Evolutionary conservation across 2,113 vertebrate species (phyloP).

Genomic region (Cyrtonyx montezumae): DNA sequence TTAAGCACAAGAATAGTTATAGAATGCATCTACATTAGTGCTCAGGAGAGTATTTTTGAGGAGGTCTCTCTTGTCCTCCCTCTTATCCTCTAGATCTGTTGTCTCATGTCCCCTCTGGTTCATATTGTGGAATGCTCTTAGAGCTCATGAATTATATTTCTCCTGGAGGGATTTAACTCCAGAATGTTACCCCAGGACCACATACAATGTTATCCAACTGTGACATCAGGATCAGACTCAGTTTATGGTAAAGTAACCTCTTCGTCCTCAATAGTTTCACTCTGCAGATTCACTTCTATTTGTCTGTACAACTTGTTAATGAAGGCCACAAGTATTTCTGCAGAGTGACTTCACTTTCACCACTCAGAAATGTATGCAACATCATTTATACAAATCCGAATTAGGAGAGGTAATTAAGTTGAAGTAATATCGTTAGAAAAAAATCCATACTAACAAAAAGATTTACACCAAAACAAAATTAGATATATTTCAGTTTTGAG

Average conservation of each 20-base stretch:
- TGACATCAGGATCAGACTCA: not conserved
- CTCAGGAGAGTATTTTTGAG: accelerated
- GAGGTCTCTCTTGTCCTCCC: not conserved
- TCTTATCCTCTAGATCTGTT: not conserved
- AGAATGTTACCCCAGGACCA: not conserved
- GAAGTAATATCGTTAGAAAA: not conserved
- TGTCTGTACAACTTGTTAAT: not conserved
- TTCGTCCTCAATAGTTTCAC: constrained; percentile 4
- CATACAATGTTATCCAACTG: not conserved
- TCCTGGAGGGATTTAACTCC: not conserved
- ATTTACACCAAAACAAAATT: constrained; percentile 14
- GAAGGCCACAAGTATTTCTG: not conserved
- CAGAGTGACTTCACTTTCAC: not conserved
- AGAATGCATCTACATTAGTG: not conserved
- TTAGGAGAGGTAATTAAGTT: not conserved
- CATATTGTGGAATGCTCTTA: not conserved
- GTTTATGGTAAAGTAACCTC: not conserved
- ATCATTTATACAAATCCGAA: not conserved
- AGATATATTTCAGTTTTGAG: not conserved
- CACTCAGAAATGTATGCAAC: not conserved
- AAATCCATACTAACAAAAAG: not conserved
- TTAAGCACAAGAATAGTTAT: not conserved
- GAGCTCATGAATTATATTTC: not conserved
- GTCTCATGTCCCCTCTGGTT: not conserved
- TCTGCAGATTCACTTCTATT: not conserved